Percentiles rank a stretch among this genome's conserved stretches.
phyloP scores from a whole-genome alignment of 2,797 vertebrate species.

The Etheostoma nigrum region DNA sequence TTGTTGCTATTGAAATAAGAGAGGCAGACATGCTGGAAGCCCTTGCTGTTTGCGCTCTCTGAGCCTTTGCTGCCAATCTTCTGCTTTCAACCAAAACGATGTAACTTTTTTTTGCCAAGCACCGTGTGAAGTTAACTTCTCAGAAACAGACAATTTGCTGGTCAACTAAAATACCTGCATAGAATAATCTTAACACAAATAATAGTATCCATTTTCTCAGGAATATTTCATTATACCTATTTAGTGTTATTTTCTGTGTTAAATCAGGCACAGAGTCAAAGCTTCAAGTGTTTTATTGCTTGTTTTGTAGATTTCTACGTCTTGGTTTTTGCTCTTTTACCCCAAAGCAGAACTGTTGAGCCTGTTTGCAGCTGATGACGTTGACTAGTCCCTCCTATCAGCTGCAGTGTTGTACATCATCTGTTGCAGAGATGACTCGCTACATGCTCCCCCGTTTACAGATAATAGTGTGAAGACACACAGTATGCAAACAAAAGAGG shows the following conservation, averaged over 20 bases:
- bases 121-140: slow-evolving; percentile 8
- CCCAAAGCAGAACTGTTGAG: slow-evolving; percentile 11
- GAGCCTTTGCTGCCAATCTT: slow-evolving; percentile 29
- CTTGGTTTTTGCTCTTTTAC: slow-evolving; percentile 2
- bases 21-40: slow-evolving; percentile 71
- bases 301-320: neutral
- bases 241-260: neutral
- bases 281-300: neutral
- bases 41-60: slow-evolving; percentile 44
- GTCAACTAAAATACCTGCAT: neutral
- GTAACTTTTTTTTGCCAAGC: slow-evolving; percentile 10
- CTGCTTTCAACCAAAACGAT: slow-evolving; percentile 28
- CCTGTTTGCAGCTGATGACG: slow-evolving; percentile 24
- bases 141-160: neutral
- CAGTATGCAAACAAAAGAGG: slow-evolving; percentile 22
- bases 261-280: neutral
- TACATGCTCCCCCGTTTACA: slow-evolving; percentile 20
- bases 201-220: no score
- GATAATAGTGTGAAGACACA: slow-evolving; percentile 7
- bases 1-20: slow-evolving; percentile 74
- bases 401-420: slow-evolving; percentile 9
- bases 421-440: slow-evolving; percentile 27
- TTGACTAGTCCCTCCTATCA: neutral
- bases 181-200: neutral
- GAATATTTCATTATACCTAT: neutral